A percentile compares a stretch with the other conserved stretches of the same genome.
Evolutionary conservation across 2,113 vertebrate genomes (phyloP).

Genomic region (Epinephelus moara): DNA sequence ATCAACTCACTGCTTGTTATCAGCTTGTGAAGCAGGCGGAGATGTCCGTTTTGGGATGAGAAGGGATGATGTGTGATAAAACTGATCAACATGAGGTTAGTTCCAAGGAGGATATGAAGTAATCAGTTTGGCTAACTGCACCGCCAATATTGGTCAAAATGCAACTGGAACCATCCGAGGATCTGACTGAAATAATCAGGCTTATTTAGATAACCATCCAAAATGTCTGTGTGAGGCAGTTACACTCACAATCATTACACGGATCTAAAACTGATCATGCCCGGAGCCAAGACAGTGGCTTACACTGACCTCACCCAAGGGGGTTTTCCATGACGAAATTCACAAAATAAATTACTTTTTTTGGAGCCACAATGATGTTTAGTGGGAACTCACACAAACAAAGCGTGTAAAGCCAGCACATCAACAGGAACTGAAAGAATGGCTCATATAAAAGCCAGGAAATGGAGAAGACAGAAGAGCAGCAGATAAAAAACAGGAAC

Average conservation of each 20-base stretch:
- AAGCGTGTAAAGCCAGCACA: not conserved
- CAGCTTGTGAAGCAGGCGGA: not conserved
- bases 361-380: not conserved
- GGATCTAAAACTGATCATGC: constrained; percentile 15
- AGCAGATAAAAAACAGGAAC: not conserved
- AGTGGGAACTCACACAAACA: not conserved
- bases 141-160: constrained; percentile 6
- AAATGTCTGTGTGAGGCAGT: constrained; percentile 23
- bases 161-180: not conserved
- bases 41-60: not conserved
- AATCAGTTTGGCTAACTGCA: constrained; percentile 20
- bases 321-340: not conserved
- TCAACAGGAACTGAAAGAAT: constrained; percentile 5
- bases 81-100: constrained; percentile 7
- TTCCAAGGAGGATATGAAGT: constrained; percentile 2
- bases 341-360: not conserved
- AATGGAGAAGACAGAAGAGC: not conserved
- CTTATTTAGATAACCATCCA: constrained; percentile 30
- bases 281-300: constrained; percentile 5
- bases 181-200: constrained; percentile 49
- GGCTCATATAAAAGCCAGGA: constrained; percentile 10
- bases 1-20: constrained; percentile 13
- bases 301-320: not conserved
- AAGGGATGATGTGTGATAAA: not conserved
- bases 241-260: constrained; percentile 1